A percentile compares a stretch with the other conserved stretches of the same genome.
phyloP scores from a whole-genome alignment of 2,113 vertebrate species.

The Athene noctua region DNA sequence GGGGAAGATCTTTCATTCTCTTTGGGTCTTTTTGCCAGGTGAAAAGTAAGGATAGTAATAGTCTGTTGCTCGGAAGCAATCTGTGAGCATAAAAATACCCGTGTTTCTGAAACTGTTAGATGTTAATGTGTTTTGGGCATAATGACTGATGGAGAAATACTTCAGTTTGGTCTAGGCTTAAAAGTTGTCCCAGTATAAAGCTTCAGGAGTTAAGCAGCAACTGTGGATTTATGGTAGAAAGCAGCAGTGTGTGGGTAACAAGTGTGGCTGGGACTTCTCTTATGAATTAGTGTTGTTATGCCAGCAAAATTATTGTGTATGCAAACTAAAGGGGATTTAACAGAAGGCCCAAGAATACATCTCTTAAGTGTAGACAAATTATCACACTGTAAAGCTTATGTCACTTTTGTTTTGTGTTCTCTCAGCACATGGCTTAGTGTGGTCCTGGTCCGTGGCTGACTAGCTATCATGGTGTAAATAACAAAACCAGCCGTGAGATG shows the following conservation, averaged over 20 bases:
- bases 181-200: background rate
- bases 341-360: background rate
- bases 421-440: background rate
- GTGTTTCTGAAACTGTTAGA: background rate
- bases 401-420: background rate
- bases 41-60: background rate
- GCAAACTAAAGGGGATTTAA: background rate
- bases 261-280: background rate
- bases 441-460: background rate
- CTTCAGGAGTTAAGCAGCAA: background rate
- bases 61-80: background rate
- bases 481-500: background rate
- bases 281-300: background rate
- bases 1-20: background rate
- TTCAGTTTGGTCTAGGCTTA: background rate
- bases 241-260: accelerated
- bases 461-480: background rate
- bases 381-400: background rate
- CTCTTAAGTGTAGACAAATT: background rate
- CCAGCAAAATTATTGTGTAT: background rate
- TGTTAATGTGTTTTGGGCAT: background rate
- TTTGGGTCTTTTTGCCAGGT: background rate
- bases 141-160: background rate
- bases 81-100: background rate
- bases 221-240: background rate